A percentile compares a stretch with the other conserved stretches of the same genome.
phyloP scores from a whole-genome alignment of 2,113 vertebrate genomes.

The Myxocyprinus asiaticus region DNA sequence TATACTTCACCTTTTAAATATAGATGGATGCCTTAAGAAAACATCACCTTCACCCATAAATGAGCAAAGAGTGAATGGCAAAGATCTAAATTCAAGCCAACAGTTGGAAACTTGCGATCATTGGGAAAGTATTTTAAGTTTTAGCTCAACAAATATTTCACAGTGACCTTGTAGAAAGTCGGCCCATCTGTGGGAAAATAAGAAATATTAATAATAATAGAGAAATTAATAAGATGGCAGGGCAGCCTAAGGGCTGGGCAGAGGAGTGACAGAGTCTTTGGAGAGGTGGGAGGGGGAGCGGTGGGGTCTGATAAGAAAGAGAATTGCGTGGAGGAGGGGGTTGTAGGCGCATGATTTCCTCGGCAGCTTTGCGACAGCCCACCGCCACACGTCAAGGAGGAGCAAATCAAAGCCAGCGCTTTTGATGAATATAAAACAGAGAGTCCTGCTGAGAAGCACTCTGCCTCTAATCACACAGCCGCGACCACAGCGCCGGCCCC shows the following conservation, averaged over 20 bases:
- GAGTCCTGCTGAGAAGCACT: constrained; percentile 79
- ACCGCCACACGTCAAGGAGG: constrained; percentile 77
- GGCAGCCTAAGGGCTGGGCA: constrained; percentile 63
- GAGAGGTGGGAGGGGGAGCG: constrained; percentile 12
- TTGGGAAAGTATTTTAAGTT: constrained; percentile 27
- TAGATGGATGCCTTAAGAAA: too few relatives aligned
- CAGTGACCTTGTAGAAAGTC: constrained; percentile 73
- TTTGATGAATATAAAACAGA: constrained; percentile 86
- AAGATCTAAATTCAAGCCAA: too few relatives aligned
- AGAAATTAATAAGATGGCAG: constrained; percentile 73
- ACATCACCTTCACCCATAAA: too few relatives aligned
- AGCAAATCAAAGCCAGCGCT: constrained; percentile 82
- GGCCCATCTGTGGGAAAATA: constrained; percentile 65
- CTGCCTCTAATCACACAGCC: constrained; percentile 79
- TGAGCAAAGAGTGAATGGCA: too few relatives aligned
- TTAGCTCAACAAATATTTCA: constrained; percentile 58
- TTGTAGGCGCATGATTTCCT: constrained; percentile 75
- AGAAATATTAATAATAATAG: constrained; percentile 76
- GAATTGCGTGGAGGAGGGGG: constrained; percentile 32
- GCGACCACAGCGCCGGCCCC: constrained; percentile 38
- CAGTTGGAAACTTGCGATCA: background rate
- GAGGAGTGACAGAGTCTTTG: constrained; percentile 40
- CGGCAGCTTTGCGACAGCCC: constrained; percentile 58
- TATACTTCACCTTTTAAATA: too few relatives aligned
- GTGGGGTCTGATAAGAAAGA: constrained; percentile 1